Evolutionary conservation across 2,113 vertebrate species (phyloP).

Genomic region (Thryonomys swinderianus): DNA sequence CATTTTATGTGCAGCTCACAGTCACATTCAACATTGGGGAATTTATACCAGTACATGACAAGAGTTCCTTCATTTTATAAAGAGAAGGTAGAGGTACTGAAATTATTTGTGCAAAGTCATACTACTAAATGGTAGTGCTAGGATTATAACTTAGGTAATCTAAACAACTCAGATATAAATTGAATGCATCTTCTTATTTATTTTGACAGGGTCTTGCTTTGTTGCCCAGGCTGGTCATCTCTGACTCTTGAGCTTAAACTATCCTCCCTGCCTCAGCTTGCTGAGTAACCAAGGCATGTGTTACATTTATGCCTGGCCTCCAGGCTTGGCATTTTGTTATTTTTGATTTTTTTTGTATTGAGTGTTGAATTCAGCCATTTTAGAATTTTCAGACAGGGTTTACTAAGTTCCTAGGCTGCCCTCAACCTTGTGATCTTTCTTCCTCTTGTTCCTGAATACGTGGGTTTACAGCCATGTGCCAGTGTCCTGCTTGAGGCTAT

Average conservation of each 20-base stretch:
- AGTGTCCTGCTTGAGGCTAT: background rate
- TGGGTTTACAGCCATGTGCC: background rate
- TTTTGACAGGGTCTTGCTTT: background rate
- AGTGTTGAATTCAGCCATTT: background rate
- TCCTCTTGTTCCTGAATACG: background rate
- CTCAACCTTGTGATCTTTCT: background rate
- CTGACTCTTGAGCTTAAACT: background rate
- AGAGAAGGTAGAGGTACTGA: constrained; percentile 37
- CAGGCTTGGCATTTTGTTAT: background rate
- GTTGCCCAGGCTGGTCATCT: background rate
- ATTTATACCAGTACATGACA: no score
- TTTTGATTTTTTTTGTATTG: background rate
- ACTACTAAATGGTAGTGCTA: constrained; percentile 7
- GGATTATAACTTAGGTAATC: background rate
- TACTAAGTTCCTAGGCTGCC: background rate
- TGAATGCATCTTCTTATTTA: background rate
- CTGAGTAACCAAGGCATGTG: background rate
- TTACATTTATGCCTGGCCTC: background rate
- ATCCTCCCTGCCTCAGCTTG: background rate
- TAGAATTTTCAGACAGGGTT: background rate
- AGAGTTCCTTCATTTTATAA: no score
- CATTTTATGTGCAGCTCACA: no score
- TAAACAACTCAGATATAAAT: constrained; percentile 42
- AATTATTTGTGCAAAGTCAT: constrained; percentile 36
- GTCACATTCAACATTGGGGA: no score